Conservation (phyloP, 2,797 vertebrate species). For the Myotis myotis region DNA sequence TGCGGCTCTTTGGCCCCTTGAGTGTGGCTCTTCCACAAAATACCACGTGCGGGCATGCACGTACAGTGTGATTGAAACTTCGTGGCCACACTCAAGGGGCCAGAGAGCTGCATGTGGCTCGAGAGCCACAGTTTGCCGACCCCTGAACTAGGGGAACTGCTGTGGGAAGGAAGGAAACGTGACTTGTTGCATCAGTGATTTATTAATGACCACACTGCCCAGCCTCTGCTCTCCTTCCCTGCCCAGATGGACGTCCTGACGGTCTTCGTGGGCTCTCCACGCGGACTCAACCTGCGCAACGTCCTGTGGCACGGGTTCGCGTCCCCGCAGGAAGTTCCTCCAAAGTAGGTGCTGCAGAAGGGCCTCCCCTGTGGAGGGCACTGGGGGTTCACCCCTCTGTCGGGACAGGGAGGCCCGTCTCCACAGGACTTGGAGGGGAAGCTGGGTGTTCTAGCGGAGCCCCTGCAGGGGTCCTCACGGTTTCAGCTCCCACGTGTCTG, state of each 20-base stretch:
- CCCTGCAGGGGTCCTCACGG: neutral
- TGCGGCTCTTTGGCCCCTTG: too few species aligned
- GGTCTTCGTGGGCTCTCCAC: constrained; percentile 85
- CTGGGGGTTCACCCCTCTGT: too few species aligned
- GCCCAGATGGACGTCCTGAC: constrained; percentile 83
- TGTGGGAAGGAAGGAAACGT: neutral
- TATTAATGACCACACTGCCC: neutral
- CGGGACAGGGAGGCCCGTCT: too few species aligned
- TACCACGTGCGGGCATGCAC: too few species aligned
- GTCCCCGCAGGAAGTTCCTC: constrained; percentile 84
- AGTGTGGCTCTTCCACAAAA: too few species aligned
- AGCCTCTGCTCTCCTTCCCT: neutral
- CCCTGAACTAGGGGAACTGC: neutral
- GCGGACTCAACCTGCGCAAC: constrained; percentile 87
- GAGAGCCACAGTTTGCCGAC: too few species aligned
- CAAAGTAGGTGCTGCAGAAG: constrained; percentile 79
- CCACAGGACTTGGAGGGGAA: neutral
- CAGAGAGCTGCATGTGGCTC: too few species aligned
- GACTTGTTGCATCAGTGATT: neutral
- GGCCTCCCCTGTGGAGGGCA: too few species aligned
- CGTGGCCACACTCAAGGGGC: too few species aligned
- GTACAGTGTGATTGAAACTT: too few species aligned
- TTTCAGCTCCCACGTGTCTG: neutral
- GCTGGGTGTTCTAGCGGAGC: rapidly evolving
- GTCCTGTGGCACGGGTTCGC: constrained; percentile 89